Evolutionary conservation across 2,113 vertebrate species (phyloP).

Genomic region (Trinectes maculatus): DNA sequence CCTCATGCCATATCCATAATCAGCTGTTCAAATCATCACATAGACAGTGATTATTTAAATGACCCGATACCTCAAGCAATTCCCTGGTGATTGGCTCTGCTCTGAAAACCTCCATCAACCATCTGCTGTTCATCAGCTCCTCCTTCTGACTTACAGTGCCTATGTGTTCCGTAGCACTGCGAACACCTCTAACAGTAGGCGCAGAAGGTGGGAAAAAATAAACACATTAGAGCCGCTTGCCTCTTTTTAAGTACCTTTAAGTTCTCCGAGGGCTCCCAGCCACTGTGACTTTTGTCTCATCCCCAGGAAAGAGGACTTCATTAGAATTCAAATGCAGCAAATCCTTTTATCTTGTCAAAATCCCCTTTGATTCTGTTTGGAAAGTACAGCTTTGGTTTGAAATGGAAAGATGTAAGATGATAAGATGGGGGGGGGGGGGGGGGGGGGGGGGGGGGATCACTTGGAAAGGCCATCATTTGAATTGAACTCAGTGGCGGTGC

Average conservation of each 20-base stretch:
- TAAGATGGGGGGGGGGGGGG: conserved; percentile 32
- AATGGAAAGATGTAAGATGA: conserved; percentile 61
- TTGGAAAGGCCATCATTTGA: conserved; percentile 64
- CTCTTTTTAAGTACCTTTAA: conserved; percentile 59
- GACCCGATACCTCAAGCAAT: conserved; percentile 10
- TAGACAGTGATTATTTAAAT: conserved; percentile 40
- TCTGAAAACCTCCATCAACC: not conserved
- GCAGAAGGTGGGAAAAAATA: conserved; percentile 9
- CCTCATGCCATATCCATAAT: conserved; percentile 32
- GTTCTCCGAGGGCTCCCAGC: conserved; percentile 59
- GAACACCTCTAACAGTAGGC: conserved; percentile 5
- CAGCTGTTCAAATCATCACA: conserved; percentile 30
- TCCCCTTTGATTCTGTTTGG: conserved; percentile 69
- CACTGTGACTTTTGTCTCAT: conserved; percentile 57
- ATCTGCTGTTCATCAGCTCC: conserved; percentile 6
- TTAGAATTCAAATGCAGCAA: conserved; percentile 70
- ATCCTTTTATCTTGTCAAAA: conserved; percentile 77
- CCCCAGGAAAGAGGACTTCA: conserved; percentile 65
- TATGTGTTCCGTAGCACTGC: not conserved
- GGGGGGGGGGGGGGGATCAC: conserved; percentile 53
- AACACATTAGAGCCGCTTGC: conserved; percentile 39
- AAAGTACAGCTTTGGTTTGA: conserved; percentile 59
- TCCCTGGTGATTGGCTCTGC: conserved; percentile 8
- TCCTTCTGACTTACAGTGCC: conserved; percentile 7
- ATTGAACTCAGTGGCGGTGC: conserved; percentile 39